Conservation (phyloP, 2,888 invertebrate species). For the Melipona bicolor region DNA sequence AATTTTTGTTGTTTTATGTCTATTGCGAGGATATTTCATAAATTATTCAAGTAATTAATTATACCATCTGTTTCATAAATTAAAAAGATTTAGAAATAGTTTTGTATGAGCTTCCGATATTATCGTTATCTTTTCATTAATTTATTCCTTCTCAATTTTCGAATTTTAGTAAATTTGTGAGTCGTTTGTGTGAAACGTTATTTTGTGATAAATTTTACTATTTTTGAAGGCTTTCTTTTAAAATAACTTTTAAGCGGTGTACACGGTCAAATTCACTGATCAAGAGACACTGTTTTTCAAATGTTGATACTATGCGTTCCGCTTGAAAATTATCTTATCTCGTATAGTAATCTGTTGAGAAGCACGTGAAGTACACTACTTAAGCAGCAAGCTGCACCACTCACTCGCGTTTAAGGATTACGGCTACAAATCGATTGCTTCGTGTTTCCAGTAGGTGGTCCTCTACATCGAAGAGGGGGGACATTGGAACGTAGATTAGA, state of each 20-base stretch:
- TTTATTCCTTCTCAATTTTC: too few relatives aligned
- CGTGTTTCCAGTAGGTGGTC: conserved; percentile 41
- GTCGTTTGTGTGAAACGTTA: too few relatives aligned
- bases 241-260: conserved; percentile 9
- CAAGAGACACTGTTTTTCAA: not conserved
- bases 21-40: too few relatives aligned
- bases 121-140: too few relatives aligned
- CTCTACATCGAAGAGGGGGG: not conserved
- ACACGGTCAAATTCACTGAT: not conserved
- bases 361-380: conserved; percentile 38
- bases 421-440: not conserved
- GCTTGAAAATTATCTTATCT: conserved; percentile 37
- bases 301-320: conserved; percentile 12
- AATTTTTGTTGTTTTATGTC: too few relatives aligned
- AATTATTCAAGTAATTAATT: too few relatives aligned
- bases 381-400: conserved; percentile 22
- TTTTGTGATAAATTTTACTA: too few relatives aligned
- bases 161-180: too few relatives aligned
- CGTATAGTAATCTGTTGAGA: conserved; percentile 1
- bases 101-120: too few relatives aligned
- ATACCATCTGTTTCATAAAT: too few relatives aligned
- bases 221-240: too few relatives aligned
- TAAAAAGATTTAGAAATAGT: too few relatives aligned
- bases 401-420: not conserved
- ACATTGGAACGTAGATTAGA: not conserved